Conservation (phyloP, 2,888 invertebrate genomes). For the Eumerus sabulonum region DNA sequence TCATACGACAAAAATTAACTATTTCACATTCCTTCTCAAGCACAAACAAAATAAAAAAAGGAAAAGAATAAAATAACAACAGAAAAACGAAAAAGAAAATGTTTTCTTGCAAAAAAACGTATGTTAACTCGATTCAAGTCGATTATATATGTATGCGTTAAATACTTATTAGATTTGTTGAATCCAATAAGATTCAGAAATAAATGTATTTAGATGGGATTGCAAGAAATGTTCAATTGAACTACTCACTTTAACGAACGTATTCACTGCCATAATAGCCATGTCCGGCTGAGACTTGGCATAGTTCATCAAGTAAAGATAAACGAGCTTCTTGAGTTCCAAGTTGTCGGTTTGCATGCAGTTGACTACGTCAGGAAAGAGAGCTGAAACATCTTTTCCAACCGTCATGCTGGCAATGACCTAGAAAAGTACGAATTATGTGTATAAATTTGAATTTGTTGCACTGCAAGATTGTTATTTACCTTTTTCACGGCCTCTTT, state of each 20-base stretch:
- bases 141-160: slow-evolving; percentile 9
- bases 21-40: slow-evolving; percentile 32
- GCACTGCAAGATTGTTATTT: slow-evolving; percentile 70
- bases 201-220: not conserved
- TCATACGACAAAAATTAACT: slow-evolving; percentile 7
- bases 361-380: slow-evolving; percentile 99
- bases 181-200: slow-evolving; percentile 6
- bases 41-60: slow-evolving; percentile 1
- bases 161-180: slow-evolving; percentile 2
- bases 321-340: slow-evolving; percentile 98
- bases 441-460: slow-evolving; percentile 28
- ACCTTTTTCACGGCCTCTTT: slow-evolving; percentile 99
- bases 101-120: slow-evolving; percentile 13
- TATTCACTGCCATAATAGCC: slow-evolving; percentile 99
- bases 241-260: slow-evolving; percentile 95
- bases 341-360: slow-evolving; percentile 99
- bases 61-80: not conserved
- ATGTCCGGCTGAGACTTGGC: slow-evolving; percentile 99
- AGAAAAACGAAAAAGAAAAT: slow-evolving; percentile 6
- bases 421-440: slow-evolving; percentile 78
- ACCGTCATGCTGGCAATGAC: slow-evolving; percentile 99
- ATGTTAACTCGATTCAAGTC: slow-evolving; percentile 23
- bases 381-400: slow-evolving; percentile 98
- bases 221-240: not conserved
- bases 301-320: slow-evolving; percentile 99